Percentiles rank a stretch among this genome's conserved stretches.
phyloP scores from a whole-genome alignment of 2,888 invertebrate genomes.

The Torymus texanus region DNA sequence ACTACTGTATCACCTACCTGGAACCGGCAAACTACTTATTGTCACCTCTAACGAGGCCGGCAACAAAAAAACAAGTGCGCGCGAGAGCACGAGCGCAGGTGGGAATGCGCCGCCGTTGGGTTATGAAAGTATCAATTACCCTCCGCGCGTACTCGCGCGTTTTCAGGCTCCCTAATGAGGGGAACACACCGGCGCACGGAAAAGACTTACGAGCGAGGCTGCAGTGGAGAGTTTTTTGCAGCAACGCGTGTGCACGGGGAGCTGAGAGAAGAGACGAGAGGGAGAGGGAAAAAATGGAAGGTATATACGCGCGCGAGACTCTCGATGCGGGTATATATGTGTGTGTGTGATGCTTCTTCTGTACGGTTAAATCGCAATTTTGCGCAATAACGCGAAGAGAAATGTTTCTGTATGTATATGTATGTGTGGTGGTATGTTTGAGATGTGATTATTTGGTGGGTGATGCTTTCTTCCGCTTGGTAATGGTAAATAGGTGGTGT shows the following conservation, averaged over 20 bases:
- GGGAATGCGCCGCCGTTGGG: constrained; percentile 67
- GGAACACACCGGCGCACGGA: constrained; percentile 56
- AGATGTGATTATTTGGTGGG: background rate
- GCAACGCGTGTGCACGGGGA: background rate
- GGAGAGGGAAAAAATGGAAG: background rate
- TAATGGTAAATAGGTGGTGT: no score
- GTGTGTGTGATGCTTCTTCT: no score
- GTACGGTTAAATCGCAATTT: constrained; percentile 29
- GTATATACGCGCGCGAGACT: background rate
- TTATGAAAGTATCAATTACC: constrained; percentile 74
- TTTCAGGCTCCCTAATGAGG: constrained; percentile 70
- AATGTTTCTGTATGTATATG: background rate
- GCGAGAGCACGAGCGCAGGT: constrained; percentile 67
- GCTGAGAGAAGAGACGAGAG: background rate
- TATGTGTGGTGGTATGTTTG: background rate
- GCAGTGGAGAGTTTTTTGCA: background rate
- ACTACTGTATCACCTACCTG: no score
- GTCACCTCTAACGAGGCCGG: constrained; percentile 73
- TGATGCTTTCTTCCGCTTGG: no score
- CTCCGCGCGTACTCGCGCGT: constrained; percentile 61
- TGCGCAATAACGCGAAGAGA: constrained; percentile 22
- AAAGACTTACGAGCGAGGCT: background rate
- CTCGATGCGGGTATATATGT: no score
- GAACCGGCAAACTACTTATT: constrained; percentile 73
- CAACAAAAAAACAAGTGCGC: constrained; percentile 64